phyloP scores from a whole-genome alignment of 2,113 vertebrate genomes.

The Labeo catla region DNA sequence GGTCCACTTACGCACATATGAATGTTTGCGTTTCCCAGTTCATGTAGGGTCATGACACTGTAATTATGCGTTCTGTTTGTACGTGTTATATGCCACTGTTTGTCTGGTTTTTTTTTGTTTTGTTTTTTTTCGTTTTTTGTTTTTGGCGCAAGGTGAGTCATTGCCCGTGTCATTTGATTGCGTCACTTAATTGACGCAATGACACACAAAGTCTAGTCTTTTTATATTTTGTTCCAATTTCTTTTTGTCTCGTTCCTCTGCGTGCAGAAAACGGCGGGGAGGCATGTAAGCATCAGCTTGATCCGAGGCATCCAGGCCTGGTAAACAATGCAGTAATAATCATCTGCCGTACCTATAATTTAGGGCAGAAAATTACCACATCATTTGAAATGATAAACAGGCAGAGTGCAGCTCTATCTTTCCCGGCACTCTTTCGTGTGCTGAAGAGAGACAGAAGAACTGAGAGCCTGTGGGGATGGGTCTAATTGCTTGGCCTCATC shows the following conservation, averaged over 20 bases:
- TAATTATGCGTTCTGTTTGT: neutral
- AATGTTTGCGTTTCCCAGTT: neutral
- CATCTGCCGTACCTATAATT: conserved; percentile 24
- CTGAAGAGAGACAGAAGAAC: neutral
- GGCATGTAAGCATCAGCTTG: neutral
- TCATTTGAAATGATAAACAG: conserved; percentile 20
- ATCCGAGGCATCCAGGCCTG: neutral
- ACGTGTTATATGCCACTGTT: neutral
- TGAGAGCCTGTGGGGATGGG: neutral
- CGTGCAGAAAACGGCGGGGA: neutral
- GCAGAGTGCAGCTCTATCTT: conserved; percentile 3
- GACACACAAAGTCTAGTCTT: neutral
- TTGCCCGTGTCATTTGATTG: neutral
- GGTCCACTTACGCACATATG: neutral
- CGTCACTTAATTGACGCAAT: conserved; percentile 22
- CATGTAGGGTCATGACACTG: neutral
- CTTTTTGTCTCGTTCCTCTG: neutral
- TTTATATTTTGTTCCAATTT: neutral
- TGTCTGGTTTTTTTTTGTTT: no score
- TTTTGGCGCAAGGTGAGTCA: neutral
- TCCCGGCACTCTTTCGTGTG: neutral
- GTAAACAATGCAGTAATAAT: conserved; percentile 17
- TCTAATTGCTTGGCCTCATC: conserved; percentile 42
- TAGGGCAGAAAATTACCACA: conserved; percentile 30
- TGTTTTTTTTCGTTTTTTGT: no score